Conservation (phyloP, 2,888 invertebrate species). For the Dorcus hopei region DNA sequence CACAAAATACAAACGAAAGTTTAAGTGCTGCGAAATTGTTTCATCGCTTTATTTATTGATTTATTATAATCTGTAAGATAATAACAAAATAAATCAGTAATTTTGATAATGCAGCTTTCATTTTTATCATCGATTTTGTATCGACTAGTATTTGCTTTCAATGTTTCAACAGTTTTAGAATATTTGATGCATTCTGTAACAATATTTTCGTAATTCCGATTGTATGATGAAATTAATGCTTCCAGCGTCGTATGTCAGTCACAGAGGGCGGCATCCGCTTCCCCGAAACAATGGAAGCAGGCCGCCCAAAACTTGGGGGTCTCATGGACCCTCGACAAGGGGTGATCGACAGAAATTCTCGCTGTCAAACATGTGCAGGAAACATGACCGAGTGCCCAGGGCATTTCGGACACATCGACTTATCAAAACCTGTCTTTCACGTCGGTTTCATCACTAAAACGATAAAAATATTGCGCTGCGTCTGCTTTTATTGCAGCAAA, state of each 20-base stretch:
- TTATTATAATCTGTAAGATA: too few species aligned
- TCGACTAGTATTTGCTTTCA: too few species aligned
- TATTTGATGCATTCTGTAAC: too few species aligned
- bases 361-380: slow-evolving; percentile 95
- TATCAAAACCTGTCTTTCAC: slow-evolving; percentile 98
- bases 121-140: too few species aligned
- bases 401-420: slow-evolving; percentile 98
- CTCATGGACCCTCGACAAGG: slow-evolving; percentile 99
- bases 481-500: slow-evolving; percentile 98
- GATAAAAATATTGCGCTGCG: slow-evolving; percentile 95
- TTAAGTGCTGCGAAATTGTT: too few species aligned
- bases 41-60: too few species aligned
- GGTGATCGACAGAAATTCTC: slow-evolving; percentile 88
- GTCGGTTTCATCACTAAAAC: slow-evolving; percentile 97
- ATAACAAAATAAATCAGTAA: too few species aligned
- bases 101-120: too few species aligned
- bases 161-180: too few species aligned
- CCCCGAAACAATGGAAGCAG: slow-evolving; percentile 98
- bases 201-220: neutral
- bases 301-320: slow-evolving; percentile 95
- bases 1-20: too few species aligned
- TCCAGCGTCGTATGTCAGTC: slow-evolving; percentile 93
- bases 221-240: slow-evolving; percentile 24
- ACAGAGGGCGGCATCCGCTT: slow-evolving; percentile 95
- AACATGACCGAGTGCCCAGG: slow-evolving; percentile 99